Conservation (phyloP, 2,113 vertebrate genomes). For the Pithys albifrons region DNA sequence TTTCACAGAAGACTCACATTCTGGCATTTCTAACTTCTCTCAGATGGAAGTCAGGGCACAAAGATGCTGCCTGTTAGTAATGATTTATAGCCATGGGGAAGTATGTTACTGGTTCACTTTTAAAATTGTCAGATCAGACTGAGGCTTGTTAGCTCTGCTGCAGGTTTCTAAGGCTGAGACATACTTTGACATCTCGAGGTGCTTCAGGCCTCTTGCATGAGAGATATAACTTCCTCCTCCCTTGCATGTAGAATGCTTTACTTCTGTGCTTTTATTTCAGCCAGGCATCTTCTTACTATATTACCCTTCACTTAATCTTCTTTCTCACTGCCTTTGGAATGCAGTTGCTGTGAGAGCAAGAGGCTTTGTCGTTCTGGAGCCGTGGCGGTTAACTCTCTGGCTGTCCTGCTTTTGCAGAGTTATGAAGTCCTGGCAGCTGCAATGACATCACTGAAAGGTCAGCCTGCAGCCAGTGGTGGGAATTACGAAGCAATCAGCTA, state of each 20-base stretch:
- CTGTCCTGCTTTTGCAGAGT: slow-evolving; percentile 75
- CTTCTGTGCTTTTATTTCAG: background rate
- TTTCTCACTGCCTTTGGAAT: slow-evolving; percentile 16
- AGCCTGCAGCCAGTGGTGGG: slow-evolving; percentile 86
- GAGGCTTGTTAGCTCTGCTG: background rate
- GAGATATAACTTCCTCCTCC: background rate
- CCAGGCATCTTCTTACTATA: background rate
- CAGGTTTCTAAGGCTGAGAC: background rate
- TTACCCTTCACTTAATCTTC: background rate
- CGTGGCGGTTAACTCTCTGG: background rate
- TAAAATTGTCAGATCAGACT: background rate
- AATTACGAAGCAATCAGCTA: slow-evolving; percentile 84
- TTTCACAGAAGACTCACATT: background rate
- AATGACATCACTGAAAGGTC: slow-evolving; percentile 84
- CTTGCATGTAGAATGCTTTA: background rate
- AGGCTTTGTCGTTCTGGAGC: background rate
- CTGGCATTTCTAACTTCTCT: background rate
- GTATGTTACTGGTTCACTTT: background rate
- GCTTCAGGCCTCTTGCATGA: background rate
- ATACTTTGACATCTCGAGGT: background rate
- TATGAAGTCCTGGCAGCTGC: slow-evolving; percentile 87
- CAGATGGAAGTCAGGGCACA: background rate
- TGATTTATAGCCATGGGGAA: background rate
- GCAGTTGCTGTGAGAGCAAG: background rate
- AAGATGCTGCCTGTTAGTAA: background rate